phyloP scores from a whole-genome alignment of 2,888 invertebrate genomes.

The Ophion costatus region DNA sequence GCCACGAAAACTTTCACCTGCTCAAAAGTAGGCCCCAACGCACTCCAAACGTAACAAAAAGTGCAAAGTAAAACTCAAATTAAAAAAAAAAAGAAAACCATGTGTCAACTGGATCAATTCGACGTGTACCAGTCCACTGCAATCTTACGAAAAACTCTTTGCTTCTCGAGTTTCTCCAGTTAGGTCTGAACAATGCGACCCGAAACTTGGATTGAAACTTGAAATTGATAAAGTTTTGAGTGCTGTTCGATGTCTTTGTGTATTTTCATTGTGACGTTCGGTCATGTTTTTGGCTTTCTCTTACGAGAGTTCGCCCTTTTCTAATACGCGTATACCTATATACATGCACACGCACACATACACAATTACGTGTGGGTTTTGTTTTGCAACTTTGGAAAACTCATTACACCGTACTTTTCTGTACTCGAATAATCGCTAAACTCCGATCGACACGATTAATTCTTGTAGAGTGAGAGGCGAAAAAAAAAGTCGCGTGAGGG shows the following conservation, averaged over 20 bases:
- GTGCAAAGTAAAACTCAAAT: not conserved
- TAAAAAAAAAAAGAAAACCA: not conserved
- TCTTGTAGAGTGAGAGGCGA: not conserved
- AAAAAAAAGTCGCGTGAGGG: not conserved
- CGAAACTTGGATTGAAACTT: not conserved
- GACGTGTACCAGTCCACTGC: not conserved
- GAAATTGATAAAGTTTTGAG: slow-evolving; percentile 9
- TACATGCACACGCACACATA: too few species aligned
- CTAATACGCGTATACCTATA: not conserved
- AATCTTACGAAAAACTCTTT: not conserved
- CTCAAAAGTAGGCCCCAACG: not conserved
- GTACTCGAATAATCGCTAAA: not conserved
- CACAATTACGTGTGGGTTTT: not conserved
- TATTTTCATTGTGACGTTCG: not conserved
- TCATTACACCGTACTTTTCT: not conserved
- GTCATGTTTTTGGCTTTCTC: slow-evolving; percentile 2
- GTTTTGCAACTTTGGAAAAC: not conserved
- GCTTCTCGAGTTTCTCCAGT: not conserved
- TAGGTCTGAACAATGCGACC: not conserved
- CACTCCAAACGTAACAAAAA: not conserved
- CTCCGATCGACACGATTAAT: not conserved
- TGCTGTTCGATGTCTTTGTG: not conserved
- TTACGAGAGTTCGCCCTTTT: not conserved
- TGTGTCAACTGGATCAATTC: not conserved
- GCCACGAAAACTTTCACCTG: not conserved